These are phyloP conservation scores for Otus sunia DNA, from an alignment of 2,113 vertebrate genomes.

Conservation along the genomic window DNA sequence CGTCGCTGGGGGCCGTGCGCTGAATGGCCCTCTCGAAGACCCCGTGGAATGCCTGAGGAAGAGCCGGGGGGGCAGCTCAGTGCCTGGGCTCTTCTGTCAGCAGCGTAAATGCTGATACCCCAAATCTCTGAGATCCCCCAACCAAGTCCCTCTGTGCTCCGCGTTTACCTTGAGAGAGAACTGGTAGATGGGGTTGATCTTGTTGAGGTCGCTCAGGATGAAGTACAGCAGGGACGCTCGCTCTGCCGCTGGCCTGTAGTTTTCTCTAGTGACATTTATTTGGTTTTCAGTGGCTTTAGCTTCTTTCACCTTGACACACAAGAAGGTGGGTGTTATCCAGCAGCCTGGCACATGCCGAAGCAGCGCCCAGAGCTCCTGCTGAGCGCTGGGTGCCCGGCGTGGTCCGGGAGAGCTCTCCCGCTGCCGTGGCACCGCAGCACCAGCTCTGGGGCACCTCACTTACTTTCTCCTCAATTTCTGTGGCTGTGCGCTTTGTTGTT, in stretches of 20 bases:
- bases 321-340: accelerated
- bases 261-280: constrained; percentile 73
- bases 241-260: constrained; percentile 66
- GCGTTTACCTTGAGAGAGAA: constrained; percentile 76
- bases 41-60: constrained; percentile 66
- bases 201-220: constrained; percentile 78
- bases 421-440: accelerated
- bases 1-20: not conserved
- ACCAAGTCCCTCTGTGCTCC: not conserved
- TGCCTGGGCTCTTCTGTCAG: accelerated
- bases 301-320: constrained; percentile 66
- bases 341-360: accelerated
- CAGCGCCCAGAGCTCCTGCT: not conserved
- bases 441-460: accelerated
- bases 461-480: constrained; percentile 77
- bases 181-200: constrained; percentile 81
- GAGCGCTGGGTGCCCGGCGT: accelerated
- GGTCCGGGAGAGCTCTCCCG: not conserved
- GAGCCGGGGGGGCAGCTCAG: not conserved
- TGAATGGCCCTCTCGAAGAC: constrained; percentile 79
- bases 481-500: constrained; percentile 74
- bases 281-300: constrained; percentile 72
- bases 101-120: not conserved
- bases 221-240: constrained; percentile 76
- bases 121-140: accelerated